Evolutionary conservation across 2,888 invertebrate species (phyloP).

Genomic region (Eurytoma adleriae): DNA sequence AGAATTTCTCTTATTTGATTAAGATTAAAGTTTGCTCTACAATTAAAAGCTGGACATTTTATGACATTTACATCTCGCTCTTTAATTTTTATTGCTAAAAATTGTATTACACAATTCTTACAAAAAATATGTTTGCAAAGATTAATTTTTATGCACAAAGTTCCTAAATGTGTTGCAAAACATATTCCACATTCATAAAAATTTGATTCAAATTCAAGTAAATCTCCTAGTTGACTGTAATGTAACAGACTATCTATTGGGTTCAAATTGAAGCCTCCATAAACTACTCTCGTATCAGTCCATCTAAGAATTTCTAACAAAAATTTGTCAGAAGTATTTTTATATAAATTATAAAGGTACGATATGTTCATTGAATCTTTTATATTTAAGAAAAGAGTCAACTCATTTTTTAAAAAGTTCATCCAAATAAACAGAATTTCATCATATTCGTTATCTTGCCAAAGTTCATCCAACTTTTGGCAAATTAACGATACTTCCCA

Average conservation of each 20-base stretch:
- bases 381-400: slow-evolving; percentile 61
- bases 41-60: slow-evolving; percentile 62
- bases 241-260: slow-evolving; percentile 59
- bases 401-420: slow-evolving; percentile 63
- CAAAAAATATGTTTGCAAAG: slow-evolving; percentile 64
- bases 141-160: slow-evolving; percentile 59
- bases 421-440: slow-evolving; percentile 68
- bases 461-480: slow-evolving; percentile 66
- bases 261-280: slow-evolving; percentile 55
- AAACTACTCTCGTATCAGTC: slow-evolving; percentile 60
- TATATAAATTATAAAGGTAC: slow-evolving; percentile 54
- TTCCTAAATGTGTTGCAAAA: slow-evolving; percentile 59
- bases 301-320: slow-evolving; percentile 44
- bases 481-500: slow-evolving; percentile 63
- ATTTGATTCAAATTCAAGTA: slow-evolving; percentile 57
- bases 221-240: slow-evolving; percentile 50
- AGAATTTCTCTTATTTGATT: slow-evolving; percentile 59
- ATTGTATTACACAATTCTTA: slow-evolving; percentile 60
- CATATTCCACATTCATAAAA: slow-evolving; percentile 64
- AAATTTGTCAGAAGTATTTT: slow-evolving; percentile 45
- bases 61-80: slow-evolving; percentile 54
- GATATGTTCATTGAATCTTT: slow-evolving; percentile 61
- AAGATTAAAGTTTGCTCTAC: slow-evolving; percentile 53
- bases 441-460: slow-evolving; percentile 60
- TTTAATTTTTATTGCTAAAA: slow-evolving; percentile 61